Conservation (phyloP, 1,140 invertebrate species). For the Microplitis demolitor region DNA sequence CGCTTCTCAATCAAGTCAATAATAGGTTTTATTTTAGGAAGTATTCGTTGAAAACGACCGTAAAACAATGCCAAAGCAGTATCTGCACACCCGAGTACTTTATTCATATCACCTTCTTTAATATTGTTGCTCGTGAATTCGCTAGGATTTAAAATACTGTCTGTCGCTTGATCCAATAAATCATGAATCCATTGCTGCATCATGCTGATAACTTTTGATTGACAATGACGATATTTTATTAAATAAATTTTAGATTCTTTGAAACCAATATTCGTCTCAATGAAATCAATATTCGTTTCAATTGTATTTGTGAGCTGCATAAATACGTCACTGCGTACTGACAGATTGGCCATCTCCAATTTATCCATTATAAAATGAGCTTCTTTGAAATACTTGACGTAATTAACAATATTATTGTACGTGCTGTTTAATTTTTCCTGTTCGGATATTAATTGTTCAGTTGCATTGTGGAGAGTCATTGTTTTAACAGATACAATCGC, state of each 20-base stretch:
- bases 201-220: slow-evolving; percentile 77
- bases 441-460: slow-evolving; percentile 86
- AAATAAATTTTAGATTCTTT: slow-evolving; percentile 75
- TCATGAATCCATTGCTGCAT: slow-evolving; percentile 78
- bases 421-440: slow-evolving; percentile 81
- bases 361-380: slow-evolving; percentile 80
- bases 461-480: slow-evolving; percentile 85
- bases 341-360: slow-evolving; percentile 77
- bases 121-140: background rate
- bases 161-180: slow-evolving; percentile 77
- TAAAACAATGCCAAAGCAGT: slow-evolving; percentile 90
- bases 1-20: slow-evolving; percentile 82
- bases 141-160: slow-evolving; percentile 66
- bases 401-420: slow-evolving; percentile 78
- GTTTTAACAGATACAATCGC: slow-evolving; percentile 87
- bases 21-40: slow-evolving; percentile 80
- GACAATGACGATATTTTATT: slow-evolving; percentile 78
- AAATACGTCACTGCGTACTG: slow-evolving; percentile 82
- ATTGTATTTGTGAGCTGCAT: slow-evolving; percentile 81
- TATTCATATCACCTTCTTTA: slow-evolving; percentile 52
- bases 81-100: slow-evolving; percentile 63
- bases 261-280: slow-evolving; percentile 80
- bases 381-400: slow-evolving; percentile 85
- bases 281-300: slow-evolving; percentile 86
- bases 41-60: slow-evolving; percentile 89